Evolutionary conservation across 1,140 invertebrate species (phyloP).

Genomic region (Tachypleus tridentatus): DNA sequence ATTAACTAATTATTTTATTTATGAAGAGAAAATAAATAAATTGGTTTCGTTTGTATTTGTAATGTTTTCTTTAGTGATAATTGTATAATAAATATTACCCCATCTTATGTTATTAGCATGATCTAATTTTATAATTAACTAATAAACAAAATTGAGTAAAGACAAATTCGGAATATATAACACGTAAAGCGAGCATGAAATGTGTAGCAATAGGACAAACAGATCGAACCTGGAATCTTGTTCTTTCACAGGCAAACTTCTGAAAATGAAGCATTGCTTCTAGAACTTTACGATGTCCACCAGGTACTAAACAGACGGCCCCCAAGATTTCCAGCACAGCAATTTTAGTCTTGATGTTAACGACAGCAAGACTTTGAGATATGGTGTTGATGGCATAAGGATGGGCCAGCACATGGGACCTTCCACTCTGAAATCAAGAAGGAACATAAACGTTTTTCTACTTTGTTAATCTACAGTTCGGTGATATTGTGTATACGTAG

Average conservation of each 20-base stretch:
- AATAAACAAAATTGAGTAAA: no score
- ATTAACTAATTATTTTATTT: no score
- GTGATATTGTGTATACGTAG: no score
- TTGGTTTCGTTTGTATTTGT: no score
- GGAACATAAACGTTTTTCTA: not conserved
- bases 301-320: constrained; percentile 87
- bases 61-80: no score
- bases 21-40: no score
- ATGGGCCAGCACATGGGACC: constrained; percentile 86
- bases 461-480: not conserved
- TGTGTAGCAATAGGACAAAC: no score
- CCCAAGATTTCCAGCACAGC: constrained; percentile 89
- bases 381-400: constrained; percentile 88
- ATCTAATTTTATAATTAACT: no score
- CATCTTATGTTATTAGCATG: no score
- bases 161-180: no score
- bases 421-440: constrained; percentile 56
- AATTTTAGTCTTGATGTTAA: constrained; percentile 91
- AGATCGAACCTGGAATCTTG: constrained; percentile 60
- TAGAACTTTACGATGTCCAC: constrained; percentile 76
- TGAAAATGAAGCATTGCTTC: constrained; percentile 90
- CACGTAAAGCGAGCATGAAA: no score
- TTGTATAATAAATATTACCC: no score
- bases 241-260: constrained; percentile 76
- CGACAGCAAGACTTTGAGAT: constrained; percentile 73